Evolutionary conservation across 2,797 vertebrate genomes (phyloP).

Genomic region (Remorina albescens): DNA sequence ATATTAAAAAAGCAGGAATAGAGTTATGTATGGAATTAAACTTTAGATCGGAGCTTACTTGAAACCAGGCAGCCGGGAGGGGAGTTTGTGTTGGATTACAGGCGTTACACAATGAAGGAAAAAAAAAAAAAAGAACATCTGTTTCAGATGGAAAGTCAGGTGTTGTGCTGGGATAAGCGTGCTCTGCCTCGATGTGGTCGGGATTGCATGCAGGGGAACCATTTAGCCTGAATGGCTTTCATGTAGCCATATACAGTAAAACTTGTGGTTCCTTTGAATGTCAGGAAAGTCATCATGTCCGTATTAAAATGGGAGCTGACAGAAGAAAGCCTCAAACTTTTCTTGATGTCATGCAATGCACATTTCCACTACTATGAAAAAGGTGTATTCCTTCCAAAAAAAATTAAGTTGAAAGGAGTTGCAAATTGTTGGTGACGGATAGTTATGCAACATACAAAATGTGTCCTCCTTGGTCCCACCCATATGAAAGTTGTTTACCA

Average conservation of each 20-base stretch:
- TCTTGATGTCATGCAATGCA: not conserved
- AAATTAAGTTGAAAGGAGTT: conserved; percentile 6
- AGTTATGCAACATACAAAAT: conserved; percentile 44
- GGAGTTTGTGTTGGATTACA: conserved; percentile 68
- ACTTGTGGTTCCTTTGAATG: conserved; percentile 64
- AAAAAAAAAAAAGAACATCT: conserved; percentile 74
- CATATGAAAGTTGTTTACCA: not conserved
- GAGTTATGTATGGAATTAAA: conserved; percentile 37
- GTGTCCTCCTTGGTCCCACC: not conserved
- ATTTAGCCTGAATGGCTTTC: conserved; percentile 68
- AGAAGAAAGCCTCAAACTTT: conserved; percentile 31
- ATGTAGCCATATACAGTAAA: conserved; percentile 64
- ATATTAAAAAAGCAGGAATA: conserved; percentile 46
- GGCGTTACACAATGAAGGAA: conserved; percentile 79
- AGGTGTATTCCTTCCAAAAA: not conserved
- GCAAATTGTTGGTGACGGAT: conserved; percentile 23
- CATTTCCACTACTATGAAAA: conserved; percentile 28
- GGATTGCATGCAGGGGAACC: conserved; percentile 78
- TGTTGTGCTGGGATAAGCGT: conserved; percentile 63
- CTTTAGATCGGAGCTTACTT: conserved; percentile 19
- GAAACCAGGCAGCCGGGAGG: conserved; percentile 30
- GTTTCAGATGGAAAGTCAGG: conserved; percentile 77
- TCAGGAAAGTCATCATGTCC: conserved; percentile 28
- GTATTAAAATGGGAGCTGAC: conserved; percentile 19
- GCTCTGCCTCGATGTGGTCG: conserved; percentile 69